phyloP scores from a whole-genome alignment of 2,797 vertebrate species.

The Eulemur albifrons region DNA sequence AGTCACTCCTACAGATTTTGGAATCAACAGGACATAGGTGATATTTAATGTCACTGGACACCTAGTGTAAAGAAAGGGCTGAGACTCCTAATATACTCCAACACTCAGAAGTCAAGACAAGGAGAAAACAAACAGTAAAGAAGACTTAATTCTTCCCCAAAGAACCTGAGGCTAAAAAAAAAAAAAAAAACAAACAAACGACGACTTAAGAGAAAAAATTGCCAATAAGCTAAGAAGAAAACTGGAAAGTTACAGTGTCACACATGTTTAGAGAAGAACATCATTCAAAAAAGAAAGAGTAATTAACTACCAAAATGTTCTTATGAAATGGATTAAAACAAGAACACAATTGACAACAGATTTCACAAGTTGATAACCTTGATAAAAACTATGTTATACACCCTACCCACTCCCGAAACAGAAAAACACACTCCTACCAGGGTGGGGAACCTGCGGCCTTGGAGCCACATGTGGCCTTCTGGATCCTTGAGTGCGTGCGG shows the following conservation, averaged over 20 bases:
- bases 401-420: not conserved
- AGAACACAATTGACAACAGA: not conserved
- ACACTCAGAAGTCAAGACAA: not conserved
- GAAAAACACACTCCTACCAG: not conserved
- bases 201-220: not conserved
- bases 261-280: not conserved
- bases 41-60: not conserved
- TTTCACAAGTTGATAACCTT: not conserved
- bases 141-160: not conserved
- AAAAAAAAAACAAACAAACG: not conserved
- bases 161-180: not conserved
- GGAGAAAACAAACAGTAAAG: not conserved
- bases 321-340: not conserved
- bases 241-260: not conserved
- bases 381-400: not conserved
- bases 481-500: not conserved
- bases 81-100: not conserved
- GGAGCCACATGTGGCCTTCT: not conserved
- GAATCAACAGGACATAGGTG: not conserved
- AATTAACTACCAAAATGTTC: conserved; percentile 9
- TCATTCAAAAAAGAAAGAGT: not conserved
- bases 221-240: not conserved
- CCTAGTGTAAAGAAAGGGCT: not conserved
- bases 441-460: not conserved
- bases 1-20: not conserved